Evolutionary conservation across 2,888 invertebrate genomes (phyloP).

Genomic region (Drosophila tanythrix): DNA sequence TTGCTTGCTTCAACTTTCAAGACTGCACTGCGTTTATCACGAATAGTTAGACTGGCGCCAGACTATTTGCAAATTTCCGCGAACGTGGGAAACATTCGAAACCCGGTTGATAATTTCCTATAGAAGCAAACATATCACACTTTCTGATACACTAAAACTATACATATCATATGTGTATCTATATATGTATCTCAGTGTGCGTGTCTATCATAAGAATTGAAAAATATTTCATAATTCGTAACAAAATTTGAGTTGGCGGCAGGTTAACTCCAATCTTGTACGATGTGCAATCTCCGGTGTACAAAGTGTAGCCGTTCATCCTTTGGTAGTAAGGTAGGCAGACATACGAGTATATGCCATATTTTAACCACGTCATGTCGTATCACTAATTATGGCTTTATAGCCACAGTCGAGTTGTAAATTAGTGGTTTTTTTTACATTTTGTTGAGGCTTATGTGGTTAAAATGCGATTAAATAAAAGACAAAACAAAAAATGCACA

Average conservation of each 20-base stretch:
- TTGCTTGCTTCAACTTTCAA: slow-evolving; percentile 32
- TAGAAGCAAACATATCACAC: not conserved
- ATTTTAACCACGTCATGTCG: slow-evolving; percentile 2
- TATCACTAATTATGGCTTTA: slow-evolving; percentile 12
- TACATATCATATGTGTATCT: not conserved
- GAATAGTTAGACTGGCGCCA: slow-evolving; percentile 64
- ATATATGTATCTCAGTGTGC: too few relatives aligned
- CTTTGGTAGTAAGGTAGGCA: not conserved
- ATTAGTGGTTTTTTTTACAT: slow-evolving; percentile 43
- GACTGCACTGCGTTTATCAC: slow-evolving; percentile 46
- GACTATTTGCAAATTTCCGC: slow-evolving; percentile 40
- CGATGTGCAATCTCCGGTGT: not conserved
- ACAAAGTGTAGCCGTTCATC: not conserved
- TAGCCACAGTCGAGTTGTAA: slow-evolving; percentile 21
- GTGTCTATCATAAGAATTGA: not conserved
- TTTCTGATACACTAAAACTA: not conserved
- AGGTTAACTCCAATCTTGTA: not conserved
- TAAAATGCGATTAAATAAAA: slow-evolving; percentile 29
- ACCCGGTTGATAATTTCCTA: not conserved
- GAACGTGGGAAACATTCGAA: slow-evolving; percentile 30
- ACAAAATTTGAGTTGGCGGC: not conserved
- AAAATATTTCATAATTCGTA: not conserved
- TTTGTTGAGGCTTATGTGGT: slow-evolving; percentile 14
- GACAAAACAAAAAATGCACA: slow-evolving; percentile 20
- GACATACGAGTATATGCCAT: not conserved